These are phyloP conservation scores for Alloscopus bannaensis DNA, from an alignment of 2,888 invertebrate species.

Conservation along the genomic window DNA sequence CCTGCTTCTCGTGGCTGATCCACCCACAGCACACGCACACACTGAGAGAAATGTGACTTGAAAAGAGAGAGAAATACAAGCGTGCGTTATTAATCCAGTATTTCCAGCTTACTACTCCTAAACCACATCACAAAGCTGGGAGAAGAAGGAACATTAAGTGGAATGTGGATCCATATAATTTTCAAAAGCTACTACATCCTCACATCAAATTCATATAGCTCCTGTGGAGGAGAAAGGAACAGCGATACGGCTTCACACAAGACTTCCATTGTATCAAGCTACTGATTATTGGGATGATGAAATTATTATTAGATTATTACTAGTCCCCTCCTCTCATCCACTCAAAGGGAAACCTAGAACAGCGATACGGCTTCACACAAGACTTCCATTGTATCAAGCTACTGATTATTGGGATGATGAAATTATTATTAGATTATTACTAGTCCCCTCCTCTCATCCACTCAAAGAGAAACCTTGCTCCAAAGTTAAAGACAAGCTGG, in stretches of 20 bases:
- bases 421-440: constrained; percentile 53
- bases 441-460: constrained; percentile 20
- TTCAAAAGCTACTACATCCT: too few relatives aligned
- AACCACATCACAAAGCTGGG: background rate
- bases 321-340: constrained; percentile 20
- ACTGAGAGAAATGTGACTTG: background rate
- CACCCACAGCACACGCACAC: background rate
- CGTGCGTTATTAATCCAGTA: background rate
- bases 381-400: too few relatives aligned
- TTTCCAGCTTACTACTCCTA: background rate
- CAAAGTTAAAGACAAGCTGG: background rate
- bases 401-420: constrained; percentile 44
- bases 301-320: constrained; percentile 53
- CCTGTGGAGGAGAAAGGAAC: too few relatives aligned
- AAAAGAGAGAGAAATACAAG: background rate
- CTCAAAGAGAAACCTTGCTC: background rate
- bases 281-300: constrained; percentile 44
- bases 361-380: too few relatives aligned
- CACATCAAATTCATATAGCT: too few relatives aligned
- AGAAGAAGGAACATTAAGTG: background rate
- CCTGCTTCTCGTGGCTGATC: too few relatives aligned
- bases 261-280: too few relatives aligned
- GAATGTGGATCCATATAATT: too few relatives aligned
- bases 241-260: too few relatives aligned
- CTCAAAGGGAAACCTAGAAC: background rate